Conservation (phyloP, 2,888 invertebrate species). For the Mythimna ferrago region DNA sequence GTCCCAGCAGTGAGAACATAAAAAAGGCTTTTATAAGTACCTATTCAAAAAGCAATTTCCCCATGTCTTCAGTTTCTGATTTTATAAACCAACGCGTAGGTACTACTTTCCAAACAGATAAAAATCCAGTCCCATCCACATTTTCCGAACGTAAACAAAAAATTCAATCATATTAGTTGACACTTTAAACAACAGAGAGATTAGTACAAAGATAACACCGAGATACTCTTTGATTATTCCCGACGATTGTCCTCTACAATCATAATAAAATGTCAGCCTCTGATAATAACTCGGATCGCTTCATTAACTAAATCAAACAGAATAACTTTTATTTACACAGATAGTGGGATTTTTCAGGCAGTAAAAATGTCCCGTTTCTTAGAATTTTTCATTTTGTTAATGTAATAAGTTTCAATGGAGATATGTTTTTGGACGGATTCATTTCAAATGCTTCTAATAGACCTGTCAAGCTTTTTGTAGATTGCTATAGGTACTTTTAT, state of each 20-base stretch:
- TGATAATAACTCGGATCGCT: constrained; percentile 60
- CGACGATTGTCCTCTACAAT: constrained; percentile 53
- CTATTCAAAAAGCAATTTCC: too few species aligned
- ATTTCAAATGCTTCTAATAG: background rate
- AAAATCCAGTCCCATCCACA: constrained; percentile 60
- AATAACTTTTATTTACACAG: constrained; percentile 29
- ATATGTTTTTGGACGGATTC: constrained; percentile 15
- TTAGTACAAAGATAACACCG: constrained; percentile 76
- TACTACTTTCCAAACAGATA: background rate
- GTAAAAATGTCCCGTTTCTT: constrained; percentile 23
- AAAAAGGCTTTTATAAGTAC: too few species aligned
- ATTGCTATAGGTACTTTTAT: constrained; percentile 17
- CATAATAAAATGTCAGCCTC: constrained; percentile 63
- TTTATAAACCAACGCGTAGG: too few species aligned
- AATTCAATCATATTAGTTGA: constrained; percentile 77
- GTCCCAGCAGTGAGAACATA: too few species aligned
- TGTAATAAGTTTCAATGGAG: constrained; percentile 14
- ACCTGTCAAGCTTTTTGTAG: constrained; percentile 18
- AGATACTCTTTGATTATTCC: constrained; percentile 71
- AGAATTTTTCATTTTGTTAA: constrained; percentile 42
- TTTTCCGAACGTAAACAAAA: constrained; percentile 50
- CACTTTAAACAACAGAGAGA: constrained; percentile 78
- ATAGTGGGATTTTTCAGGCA: constrained; percentile 24
- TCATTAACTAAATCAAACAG: constrained; percentile 54
- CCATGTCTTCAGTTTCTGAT: too few species aligned